Base-by-base conservation (phyloP, 2,888 invertebrate species). In the Drosophila falleni region DNA sequence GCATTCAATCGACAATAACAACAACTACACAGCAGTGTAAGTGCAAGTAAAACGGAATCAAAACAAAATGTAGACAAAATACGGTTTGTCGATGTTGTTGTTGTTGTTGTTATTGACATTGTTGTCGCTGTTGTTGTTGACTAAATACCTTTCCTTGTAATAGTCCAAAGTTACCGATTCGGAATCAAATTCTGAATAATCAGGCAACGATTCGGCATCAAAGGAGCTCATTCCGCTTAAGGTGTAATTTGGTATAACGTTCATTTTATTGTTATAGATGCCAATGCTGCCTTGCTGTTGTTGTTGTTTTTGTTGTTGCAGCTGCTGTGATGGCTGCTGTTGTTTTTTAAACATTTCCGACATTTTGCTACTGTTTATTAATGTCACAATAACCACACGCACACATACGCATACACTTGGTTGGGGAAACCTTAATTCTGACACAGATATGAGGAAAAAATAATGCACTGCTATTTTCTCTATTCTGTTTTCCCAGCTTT, bases 141-240 rank as follows among this genome's bases (percentile, higher is more conserved):
- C 50, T 61, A 67, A 67, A 81, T 93, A 94, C 94, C 93, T 93
- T 91, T 93, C 93, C 80, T 91, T 92, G 80, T 92, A 93, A 85
- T 93, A 93, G 79, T 93, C 93, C 90, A 93, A 91, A 71, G 93
- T 93, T 61, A 93, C 93, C 64, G 93, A 93, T 85, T 93, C 93
- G 39, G 93, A 93, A 92, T 94, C 94, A 87, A 94, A 94, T 92
- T 94, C 94, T 72, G 93, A 93, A 80, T 93, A 94, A 89, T 94
- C 94, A 51, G 94, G 93, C 74, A 94, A 85, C 41, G 94, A 94
- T 83, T 94, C 94, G 70, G 93, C 93, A 83, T 94, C 94, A 80
- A 94, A 94, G 61, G 91, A 91, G 89, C 93, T 93, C 86, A 93
- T 93, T 81, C 93, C 93, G 79, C 93, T 93, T 82, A 93, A 89